These are phyloP conservation scores for Sebastes fasciatus DNA, from an alignment of 2,113 vertebrate species.

Conservation along the genomic window DNA sequence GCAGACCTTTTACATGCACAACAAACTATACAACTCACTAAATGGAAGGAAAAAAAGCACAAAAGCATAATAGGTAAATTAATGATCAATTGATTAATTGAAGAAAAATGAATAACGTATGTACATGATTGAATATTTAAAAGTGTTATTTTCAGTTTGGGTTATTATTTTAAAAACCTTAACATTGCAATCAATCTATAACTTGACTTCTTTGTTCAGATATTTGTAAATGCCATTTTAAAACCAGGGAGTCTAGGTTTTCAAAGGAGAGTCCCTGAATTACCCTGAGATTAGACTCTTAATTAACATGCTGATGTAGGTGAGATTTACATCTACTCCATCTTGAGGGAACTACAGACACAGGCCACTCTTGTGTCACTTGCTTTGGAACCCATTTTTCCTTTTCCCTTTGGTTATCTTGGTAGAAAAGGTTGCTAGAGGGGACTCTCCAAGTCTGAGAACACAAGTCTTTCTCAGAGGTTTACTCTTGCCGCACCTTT, in stretches of 20 bases:
- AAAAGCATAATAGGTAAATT: too few relatives aligned
- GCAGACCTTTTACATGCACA: too few relatives aligned
- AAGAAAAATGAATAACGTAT: background rate
- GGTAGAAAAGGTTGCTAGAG: background rate
- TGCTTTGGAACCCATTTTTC: constrained; percentile 14
- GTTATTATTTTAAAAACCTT: background rate
- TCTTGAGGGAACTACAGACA: constrained; percentile 39
- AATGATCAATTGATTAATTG: background rate
- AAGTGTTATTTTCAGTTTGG: background rate
- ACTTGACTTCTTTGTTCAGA: background rate
- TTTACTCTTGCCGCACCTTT: constrained; percentile 9
- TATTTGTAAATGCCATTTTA: background rate
- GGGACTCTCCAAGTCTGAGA: constrained; percentile 11
- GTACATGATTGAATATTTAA: background rate
- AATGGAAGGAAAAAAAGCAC: too few relatives aligned
- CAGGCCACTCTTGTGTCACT: constrained; percentile 4
- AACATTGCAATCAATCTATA: background rate
- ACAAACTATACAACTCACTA: too few relatives aligned
- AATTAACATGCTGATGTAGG: constrained; percentile 50
- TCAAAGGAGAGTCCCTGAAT: constrained; percentile 23
- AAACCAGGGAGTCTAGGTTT: constrained; percentile 11
- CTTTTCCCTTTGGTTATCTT: background rate
- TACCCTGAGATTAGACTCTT: constrained; percentile 53
- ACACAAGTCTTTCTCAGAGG: background rate
- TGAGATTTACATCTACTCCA: constrained; percentile 59